Base-by-base conservation (phyloP, 2,888 invertebrate species). In the Gisinianus flammeolus region DNA sequence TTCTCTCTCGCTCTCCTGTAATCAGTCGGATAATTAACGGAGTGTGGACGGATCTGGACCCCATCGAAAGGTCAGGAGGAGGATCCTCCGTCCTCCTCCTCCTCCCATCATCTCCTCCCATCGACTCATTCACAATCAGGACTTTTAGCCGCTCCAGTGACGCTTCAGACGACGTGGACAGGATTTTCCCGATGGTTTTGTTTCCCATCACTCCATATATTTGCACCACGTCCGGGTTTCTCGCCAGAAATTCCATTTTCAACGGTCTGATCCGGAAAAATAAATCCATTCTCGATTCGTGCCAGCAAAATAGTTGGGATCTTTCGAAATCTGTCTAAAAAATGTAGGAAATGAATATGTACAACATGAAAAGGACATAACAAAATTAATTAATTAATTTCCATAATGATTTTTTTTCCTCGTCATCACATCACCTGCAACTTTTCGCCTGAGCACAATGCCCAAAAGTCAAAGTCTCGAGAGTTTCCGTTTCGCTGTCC, bases 221-320 rank as follows among this genome's bases (percentile, higher is more conserved):
- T 64, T 79, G 80, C 22, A 80, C 72, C 6, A 80, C 19, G 19
- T 44, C 24, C 0, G 80, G 80, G 22, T 75, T 35, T 19, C 44
- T 19, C n/a, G 28, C 19, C 24, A 80, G 44, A 1, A 58, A 66
- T 75, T 79, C 79, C 31, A 77, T 77, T 58, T 77, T 80, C 30
- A 75, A 19, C 12, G 80, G 80, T 31, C 75, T 67, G 56, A 80
- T 80, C 0, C 4, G 12, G 71, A 70, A 79, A 52, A 56, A 62
- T 0, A 71, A 72, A 72, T 79, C 54, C 0, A 35, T 24, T 12
- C 64, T 31, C n/a, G 44, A 30, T 22, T 80, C 80, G 44, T 58
- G 71, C 77, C 79, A 80, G 56, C 79, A 80, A 24, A 67, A 76
- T 16, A 80, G 44, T 10, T n/a, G 4, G 6, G 70, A 52, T 33